Conservation (phyloP, 1,140 invertebrate genomes). For the Acromyrmex echinatior region DNA sequence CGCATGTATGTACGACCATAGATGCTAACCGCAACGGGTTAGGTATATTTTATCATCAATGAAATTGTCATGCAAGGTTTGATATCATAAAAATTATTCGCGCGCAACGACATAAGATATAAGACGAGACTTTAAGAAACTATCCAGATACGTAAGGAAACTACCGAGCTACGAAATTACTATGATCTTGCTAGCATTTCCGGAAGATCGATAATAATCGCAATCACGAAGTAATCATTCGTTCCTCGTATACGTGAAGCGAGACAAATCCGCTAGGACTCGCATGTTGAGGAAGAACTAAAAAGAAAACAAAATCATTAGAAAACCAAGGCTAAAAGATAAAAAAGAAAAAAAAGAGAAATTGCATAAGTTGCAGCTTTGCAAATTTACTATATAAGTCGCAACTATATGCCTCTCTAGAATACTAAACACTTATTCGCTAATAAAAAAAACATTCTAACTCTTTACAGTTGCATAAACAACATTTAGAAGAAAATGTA, state of each 20-base stretch:
- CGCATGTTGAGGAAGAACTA: neutral
- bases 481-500: conserved; percentile 1
- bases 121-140: conserved; percentile 18
- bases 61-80: neutral
- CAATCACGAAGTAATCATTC: conserved; percentile 63
- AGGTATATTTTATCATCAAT: neutral
- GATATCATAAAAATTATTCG: neutral
- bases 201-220: conserved; percentile 71
- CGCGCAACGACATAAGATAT: neutral
- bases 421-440: neutral
- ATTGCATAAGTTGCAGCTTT: neutral
- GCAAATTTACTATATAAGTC: neutral
- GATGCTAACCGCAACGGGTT: neutral
- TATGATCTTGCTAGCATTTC: conserved; percentile 53
- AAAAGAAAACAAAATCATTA: neutral
- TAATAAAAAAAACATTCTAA: neutral
- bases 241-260: conserved; percentile 40
- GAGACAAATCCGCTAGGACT: conserved; percentile 40
- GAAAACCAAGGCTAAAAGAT: neutral
- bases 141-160: conserved; percentile 26
- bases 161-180: conserved; percentile 56
- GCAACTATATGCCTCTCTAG: neutral
- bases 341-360: conserved; percentile 7
- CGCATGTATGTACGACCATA: neutral
- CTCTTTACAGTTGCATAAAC: neutral